Percentiles rank a stretch among this genome's conserved stretches.
Conservation (phyloP, 2,888 invertebrate species). For the Drosophila vallismaia region DNA sequence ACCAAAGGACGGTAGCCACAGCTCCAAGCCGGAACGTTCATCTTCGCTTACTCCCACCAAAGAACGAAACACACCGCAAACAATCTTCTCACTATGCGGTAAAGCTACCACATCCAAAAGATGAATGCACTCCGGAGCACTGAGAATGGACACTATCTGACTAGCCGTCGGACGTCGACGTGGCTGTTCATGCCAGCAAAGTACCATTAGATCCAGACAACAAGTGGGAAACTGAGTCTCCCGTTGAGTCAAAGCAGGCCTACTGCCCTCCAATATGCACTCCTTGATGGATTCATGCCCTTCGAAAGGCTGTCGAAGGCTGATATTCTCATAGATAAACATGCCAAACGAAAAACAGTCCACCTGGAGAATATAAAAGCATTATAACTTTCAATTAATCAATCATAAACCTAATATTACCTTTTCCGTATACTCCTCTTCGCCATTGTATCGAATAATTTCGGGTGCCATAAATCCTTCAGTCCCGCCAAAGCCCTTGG, state of each 20-base stretch:
- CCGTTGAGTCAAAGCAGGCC: constrained; percentile 94
- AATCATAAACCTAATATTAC: constrained; percentile 82
- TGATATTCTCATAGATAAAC: constrained; percentile 97
- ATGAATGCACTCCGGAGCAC: constrained; percentile 97
- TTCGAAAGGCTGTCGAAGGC: constrained; percentile 96
- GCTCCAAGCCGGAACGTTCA: constrained; percentile 87
- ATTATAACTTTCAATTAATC: neutral
- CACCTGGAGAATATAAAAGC: constrained; percentile 86
- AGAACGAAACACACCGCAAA: constrained; percentile 85
- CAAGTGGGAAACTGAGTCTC: constrained; percentile 93
- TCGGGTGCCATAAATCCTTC: constrained; percentile 99
- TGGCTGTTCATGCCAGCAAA: constrained; percentile 96
- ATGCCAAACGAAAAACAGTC: constrained; percentile 99
- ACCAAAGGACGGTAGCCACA: constrained; percentile 90
- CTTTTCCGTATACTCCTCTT: constrained; percentile 99
- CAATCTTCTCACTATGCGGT: constrained; percentile 88
- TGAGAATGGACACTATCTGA: constrained; percentile 95
- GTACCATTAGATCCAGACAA: constrained; percentile 96
- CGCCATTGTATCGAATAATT: constrained; percentile 98
- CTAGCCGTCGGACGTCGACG: constrained; percentile 95
- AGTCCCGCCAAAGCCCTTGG: constrained; percentile 99
- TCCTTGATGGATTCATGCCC: constrained; percentile 98
- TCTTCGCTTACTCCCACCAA: constrained; percentile 84
- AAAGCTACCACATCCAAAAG: constrained; percentile 91
- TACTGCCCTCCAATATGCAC: constrained; percentile 96